Percentiles rank a stretch among this genome's conserved stretches.
These are phyloP conservation scores for Hyposoter dolosus DNA, from an alignment of 2,888 invertebrate species.

Conservation along the genomic window DNA sequence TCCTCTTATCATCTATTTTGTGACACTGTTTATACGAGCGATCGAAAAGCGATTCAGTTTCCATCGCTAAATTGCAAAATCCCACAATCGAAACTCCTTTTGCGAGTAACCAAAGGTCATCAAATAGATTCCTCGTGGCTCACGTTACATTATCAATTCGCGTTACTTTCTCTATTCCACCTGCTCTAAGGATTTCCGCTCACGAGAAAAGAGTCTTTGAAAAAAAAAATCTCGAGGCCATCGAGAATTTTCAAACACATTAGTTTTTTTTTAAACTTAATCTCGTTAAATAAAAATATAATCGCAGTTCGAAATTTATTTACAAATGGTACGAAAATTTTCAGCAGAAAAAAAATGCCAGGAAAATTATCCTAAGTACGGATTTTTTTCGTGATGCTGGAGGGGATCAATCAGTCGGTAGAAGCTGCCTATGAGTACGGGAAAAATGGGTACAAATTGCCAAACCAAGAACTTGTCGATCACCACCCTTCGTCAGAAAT, in stretches of 20 bases:
- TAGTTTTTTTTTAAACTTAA: neutral
- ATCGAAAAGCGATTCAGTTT: neutral
- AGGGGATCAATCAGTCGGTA: neutral
- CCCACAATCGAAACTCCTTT: neutral
- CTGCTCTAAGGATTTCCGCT: neutral
- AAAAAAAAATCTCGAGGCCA: neutral
- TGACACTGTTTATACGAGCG: slow-evolving; percentile 6
- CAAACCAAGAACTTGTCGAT: too few species aligned
- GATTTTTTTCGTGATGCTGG: neutral
- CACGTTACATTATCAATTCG: neutral
- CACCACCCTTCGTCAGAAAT: too few species aligned
- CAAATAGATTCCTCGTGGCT: neutral
- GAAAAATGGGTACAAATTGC: too few species aligned
- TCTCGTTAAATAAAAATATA: neutral
- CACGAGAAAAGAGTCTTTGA: neutral
- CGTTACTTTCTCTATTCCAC: neutral
- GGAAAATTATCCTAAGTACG: neutral
- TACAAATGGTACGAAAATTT: neutral
- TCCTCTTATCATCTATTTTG: neutral
- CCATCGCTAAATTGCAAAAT: neutral
- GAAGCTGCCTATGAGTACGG: too few species aligned
- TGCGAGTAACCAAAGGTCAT: neutral
- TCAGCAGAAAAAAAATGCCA: neutral
- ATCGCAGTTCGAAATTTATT: neutral
- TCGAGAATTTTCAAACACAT: neutral